Base-by-base conservation (phyloP, 1,140 invertebrate species). In the Rhynchophorus ferrugineus region DNA sequence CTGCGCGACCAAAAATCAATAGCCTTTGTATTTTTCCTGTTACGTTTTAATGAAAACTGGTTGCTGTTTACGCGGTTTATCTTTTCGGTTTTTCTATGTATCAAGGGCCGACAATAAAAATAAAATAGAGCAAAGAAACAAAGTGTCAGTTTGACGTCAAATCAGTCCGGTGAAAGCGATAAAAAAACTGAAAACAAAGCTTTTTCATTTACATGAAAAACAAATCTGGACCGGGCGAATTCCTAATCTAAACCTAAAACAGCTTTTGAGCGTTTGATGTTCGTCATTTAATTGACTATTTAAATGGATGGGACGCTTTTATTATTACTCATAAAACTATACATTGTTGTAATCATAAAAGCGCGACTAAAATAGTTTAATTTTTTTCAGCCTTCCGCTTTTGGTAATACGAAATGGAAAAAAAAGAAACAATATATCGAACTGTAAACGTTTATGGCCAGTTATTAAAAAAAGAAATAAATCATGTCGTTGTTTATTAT, bases 261-360 rank as follows among this genome's bases (percentile, higher is more conserved):
- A 20, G 17, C 19, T 35, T 49, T 49, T 49, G 20, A 29, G 17
- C 43, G 24, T 48, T 34, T 34, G 39, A 42, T 24, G 14, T 49
- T n/a, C 48, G 8, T 37, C 14, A 11, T 42, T 49, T 49, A 49
- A 49, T 49, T 49, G 48, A 43, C 48, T 49, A 49, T 49, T 43
- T 37, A 49, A 49, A 49, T 43, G 48, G 43, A 22, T 14, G 46
- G 41, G 14, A 22, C 46, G n/a, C 11, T 41, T 18, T 49, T 49
- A 49, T 39, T 20, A 49, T 42, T 16, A 16, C 1, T 39, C 39
- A 35, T 49, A n/a, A 43, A 49, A 49, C 24, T 21, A 42, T 43
- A 49, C 48, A 49, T 42, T 49, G 48, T 49, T 34, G 43, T 35
- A 49, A 49, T 37, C 48, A 29, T 49, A 42, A 49, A 49, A 41